phyloP scores from a whole-genome alignment of 2,888 invertebrate genomes.

The Dryomyza anilis region DNA sequence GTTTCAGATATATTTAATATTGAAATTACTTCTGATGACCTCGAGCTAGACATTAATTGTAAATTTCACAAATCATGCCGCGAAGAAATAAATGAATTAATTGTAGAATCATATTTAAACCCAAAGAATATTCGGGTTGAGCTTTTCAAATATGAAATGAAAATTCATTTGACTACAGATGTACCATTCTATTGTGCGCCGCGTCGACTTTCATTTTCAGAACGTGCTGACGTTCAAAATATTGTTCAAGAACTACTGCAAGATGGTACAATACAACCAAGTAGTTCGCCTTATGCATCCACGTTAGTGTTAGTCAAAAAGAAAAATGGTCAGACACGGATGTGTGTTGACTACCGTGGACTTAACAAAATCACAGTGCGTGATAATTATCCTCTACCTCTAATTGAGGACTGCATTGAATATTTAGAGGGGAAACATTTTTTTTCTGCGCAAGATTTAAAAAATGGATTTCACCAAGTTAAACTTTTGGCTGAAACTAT shows the following conservation, averaged over 20 bases:
- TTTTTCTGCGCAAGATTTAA: no score
- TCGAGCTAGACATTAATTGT: constrained; percentile 7
- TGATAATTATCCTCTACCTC: no score
- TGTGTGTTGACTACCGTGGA: no score
- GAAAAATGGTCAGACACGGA: not conserved
- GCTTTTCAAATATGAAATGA: constrained; percentile 17
- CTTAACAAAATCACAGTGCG: no score
- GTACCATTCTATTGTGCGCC: no score
- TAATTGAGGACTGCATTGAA: not conserved
- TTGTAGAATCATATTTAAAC: not conserved
- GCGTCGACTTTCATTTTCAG: not conserved
- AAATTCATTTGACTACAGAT: constrained; percentile 23
- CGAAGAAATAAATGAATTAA: constrained; percentile 1
- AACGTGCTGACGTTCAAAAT: not conserved
- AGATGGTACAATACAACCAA: not conserved
- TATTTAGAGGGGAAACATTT: no score
- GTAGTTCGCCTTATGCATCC: no score
- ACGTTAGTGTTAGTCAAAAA: not conserved
- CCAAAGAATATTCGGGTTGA: not conserved
- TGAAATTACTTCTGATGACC: not conserved
- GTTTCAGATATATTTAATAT: constrained; percentile 17
- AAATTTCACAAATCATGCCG: not conserved
- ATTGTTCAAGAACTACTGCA: not conserved
- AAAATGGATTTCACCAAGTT: no score
- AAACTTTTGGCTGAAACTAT: not conserved